Evolutionary conservation across 2,888 invertebrate species (phyloP), one percentile per base, ranked within the genome.

Genomic region (Cordilura impudica): DNA sequence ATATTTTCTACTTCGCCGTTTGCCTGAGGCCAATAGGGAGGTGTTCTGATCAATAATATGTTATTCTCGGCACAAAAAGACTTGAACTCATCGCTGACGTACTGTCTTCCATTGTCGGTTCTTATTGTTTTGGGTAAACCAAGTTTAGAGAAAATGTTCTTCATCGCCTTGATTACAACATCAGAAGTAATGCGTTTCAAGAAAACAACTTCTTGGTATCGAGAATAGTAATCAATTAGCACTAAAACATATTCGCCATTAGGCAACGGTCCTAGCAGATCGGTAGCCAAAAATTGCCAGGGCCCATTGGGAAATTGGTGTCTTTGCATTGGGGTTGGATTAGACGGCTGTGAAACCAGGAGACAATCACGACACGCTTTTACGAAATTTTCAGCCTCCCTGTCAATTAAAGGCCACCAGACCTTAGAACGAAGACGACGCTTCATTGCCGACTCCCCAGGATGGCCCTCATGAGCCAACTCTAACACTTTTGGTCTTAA

Each of bases 61-160:
- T 71, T 76, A 61, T 73, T 80, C 23, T 76, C 54, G 7, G 29
- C 70, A 43, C 81, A 82, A 51, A 70, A 81, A 1, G 4, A 12
- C 12, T 78, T 82, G 31, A 81, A 83, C 63, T 81, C 78, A 19
- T 74, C 56, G 35, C 81, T 82, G 16, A 71, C 61, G 58, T 77
- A 81, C 65, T 83, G 78, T 43, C 71, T 70, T 4, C 81, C 82
- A 77, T 79, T 83, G 70, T 82, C 81, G 12, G 76, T 73, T 54
- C 81, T 80, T 47, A 81, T 67, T n/a, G 79, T 61, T 51, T 61
- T 71, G 18, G 81, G 78, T 70, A 71, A 74, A 0, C 77, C 79
- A 49, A 79, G 56, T 56, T 43, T 71, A 14, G 51, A 76, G 26
- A 79, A 81, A 31, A 79, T 77, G n/a, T 78, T 58, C 14, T 47